Base-by-base conservation (phyloP, 2,797 vertebrate species). In the Acrocephalus scirpaceus region DNA sequence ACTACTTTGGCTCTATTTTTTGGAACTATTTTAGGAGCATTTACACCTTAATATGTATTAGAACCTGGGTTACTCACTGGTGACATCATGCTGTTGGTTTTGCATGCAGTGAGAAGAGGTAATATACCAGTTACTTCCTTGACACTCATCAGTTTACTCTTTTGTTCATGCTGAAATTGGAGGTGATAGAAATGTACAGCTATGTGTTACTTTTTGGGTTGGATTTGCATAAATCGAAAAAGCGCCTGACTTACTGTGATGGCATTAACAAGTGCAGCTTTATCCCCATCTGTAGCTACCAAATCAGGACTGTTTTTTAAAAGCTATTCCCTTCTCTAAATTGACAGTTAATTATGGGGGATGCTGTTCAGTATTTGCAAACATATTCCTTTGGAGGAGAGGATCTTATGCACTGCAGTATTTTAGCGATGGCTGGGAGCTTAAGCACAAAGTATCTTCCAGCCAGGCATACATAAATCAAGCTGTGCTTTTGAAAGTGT, bases 1-100 rank as follows among this genome's bases (percentile, higher is more conserved):
- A 74, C 34, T 71, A 32, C 45, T 80, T 91, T 57, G 6, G 22
- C 29, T 71, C 14, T 58, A 26, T 38, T 92, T 92, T 96, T 92
- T 72, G 67, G 21, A 84, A 26, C 82, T 94, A 73, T 76, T 97
- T 94, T 94, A 91, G 92, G 19, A 84, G 40, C 30, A 26, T 94
- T 97, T 93, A 70, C 64, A 91, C 81, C 50, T 18, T 81, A 95
- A 62, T 19, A 19, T 74, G 14, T 64, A 27, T 82, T 65, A 95
- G 90, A 95, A 54, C 42, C 48, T 48, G 29, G 5, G 21, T 82
- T 36, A 25, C 36, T 82, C 45, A 45, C 14, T 22, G 54, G 51
- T 86, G 69, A 30, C 17, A 23, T 12, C 48, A 38, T 82, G 82
- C 66, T 83, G 88, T 90, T 93, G 73, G 48, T 84, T 54, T 72